Evolutionary conservation across 2,888 invertebrate genomes (phyloP).

Genomic region (Caenorhabditis macrosperma): DNA sequence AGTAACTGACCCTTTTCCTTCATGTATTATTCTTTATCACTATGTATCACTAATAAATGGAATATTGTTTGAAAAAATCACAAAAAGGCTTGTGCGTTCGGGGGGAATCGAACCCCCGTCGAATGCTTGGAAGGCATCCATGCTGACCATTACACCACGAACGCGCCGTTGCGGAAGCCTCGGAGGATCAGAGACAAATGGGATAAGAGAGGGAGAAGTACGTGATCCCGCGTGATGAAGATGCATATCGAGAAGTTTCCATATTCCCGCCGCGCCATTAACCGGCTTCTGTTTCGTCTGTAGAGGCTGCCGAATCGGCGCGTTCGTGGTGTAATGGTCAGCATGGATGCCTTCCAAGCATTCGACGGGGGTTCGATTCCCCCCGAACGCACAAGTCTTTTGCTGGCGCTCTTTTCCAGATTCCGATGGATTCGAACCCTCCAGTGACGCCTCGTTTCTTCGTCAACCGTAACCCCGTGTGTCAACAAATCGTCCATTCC

Average conservation of each 20-base stretch:
- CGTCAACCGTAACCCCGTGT: neutral
- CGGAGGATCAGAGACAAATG: neutral
- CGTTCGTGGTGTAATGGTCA: constrained; percentile 72
- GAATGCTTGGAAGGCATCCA: constrained; percentile 74
- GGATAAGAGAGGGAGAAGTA: neutral
- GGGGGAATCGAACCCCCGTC: constrained; percentile 73
- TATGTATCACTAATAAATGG: neutral
- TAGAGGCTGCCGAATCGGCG: too few species aligned
- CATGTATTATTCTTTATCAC: neutral
- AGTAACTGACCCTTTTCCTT: too few species aligned
- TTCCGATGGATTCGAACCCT: too few species aligned
- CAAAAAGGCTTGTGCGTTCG: constrained; percentile 60
- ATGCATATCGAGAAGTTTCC: neutral
- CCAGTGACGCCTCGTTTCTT: too few species aligned
- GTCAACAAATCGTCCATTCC: neutral
- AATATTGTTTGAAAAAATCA: neutral
- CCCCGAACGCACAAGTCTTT: constrained; percentile 63
- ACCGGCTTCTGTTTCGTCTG: neutral
- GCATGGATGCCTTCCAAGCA: constrained; percentile 74
- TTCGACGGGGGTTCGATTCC: constrained; percentile 73
- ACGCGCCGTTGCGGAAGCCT: constrained; percentile 25
- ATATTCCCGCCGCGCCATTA: neutral
- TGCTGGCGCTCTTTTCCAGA: too few species aligned
- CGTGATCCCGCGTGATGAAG: neutral
- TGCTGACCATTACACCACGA: constrained; percentile 72